Evolutionary conservation across 2,113 vertebrate genomes (phyloP), one percentile per base, ranked within the genome.

Genomic region (Brevimyrus niger): DNA sequence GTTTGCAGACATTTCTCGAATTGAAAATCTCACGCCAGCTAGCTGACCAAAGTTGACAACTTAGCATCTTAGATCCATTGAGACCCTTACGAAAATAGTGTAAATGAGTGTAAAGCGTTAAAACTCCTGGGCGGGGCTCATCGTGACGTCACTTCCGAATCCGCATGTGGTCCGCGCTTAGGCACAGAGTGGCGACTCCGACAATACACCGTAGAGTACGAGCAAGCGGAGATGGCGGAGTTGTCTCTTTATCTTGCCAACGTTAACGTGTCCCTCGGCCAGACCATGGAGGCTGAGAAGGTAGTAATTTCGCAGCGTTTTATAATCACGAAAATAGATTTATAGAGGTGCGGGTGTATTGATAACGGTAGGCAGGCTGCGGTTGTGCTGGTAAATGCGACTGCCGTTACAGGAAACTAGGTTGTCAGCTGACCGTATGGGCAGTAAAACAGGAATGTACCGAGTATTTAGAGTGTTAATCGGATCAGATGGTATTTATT

Each of bases 221-320:
- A 17, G 73, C 15, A 19, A 85, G 3, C 17, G 47, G 88, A 86
- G 27, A 95, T 96, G 95, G 91, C 93, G 88, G 93, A 93, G 27
- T 50, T 96, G 89, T 90, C 94, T 21, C 76, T 95, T 46, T 95
- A 89, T 89, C 91, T 96, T 51, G 92, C 93, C 3, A 96, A 94
- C 92, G 90, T 87, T 7, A 95, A 90, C 87, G 90, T 96, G 89
- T 95, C 93, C 31, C 44, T 95, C 69, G 93, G 93, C 7, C 93
- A 94, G 91, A 93, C 89, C 15, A 95, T 96, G 95, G 96, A 96
- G 61, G 90, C 80, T 19, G 94, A 95, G 27, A 94, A 95, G 94
- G 95, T 96, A 46, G 48, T 91, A 92, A 1, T 88, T 65, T 0
- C 0, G 50, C 47, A 87, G 17, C 84, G 21, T 87, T 3, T 50